A percentile compares a stretch with the other conserved stretches of the same genome.
phyloP scores from a whole-genome alignment of 2,888 invertebrate species.

The Spodoptera littoralis region DNA sequence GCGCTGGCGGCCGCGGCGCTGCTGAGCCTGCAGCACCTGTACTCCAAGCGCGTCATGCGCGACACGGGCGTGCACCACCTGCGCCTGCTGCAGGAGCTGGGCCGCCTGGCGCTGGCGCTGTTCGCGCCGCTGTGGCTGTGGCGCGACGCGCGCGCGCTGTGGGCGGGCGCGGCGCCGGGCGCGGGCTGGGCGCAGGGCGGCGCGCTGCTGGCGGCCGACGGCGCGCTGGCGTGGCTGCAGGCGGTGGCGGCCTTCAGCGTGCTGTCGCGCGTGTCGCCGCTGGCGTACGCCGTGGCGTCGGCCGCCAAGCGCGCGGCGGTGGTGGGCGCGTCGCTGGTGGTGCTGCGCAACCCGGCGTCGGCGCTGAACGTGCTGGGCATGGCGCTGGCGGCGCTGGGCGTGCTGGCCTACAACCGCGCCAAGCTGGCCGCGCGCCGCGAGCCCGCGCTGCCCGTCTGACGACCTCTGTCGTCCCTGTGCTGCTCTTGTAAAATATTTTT shows the following conservation, averaged over 20 bases:
- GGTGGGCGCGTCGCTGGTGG: constrained; percentile 95
- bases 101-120: constrained; percentile 93
- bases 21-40: constrained; percentile 97
- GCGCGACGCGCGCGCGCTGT: constrained; percentile 61
- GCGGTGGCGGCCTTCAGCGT: constrained; percentile 79
- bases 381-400: constrained; percentile 96
- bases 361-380: constrained; percentile 96
- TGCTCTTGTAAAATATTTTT: no score
- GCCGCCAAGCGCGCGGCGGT: constrained; percentile 98
- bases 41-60: constrained; percentile 96
- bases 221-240: constrained; percentile 85
- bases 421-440: constrained; percentile 56
- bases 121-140: constrained; percentile 94
- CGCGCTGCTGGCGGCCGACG: constrained; percentile 80
- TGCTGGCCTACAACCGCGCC: constrained; percentile 94
- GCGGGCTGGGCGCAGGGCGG: constrained; percentile 41
- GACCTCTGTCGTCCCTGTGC: not conserved
- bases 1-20: constrained; percentile 97
- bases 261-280: constrained; percentile 68
- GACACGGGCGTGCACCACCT: constrained; percentile 97
- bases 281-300: constrained; percentile 98
- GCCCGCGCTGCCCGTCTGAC: constrained; percentile 72
- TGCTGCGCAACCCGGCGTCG: constrained; percentile 97
- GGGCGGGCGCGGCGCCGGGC: constrained; percentile 54
- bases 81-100: constrained; percentile 92